Percentiles rank a stretch among this genome's conserved stretches.
These are phyloP conservation scores for Cremastobaeus sp. DNA, from an alignment of 2,888 invertebrate genomes.

Conservation along the genomic window DNA sequence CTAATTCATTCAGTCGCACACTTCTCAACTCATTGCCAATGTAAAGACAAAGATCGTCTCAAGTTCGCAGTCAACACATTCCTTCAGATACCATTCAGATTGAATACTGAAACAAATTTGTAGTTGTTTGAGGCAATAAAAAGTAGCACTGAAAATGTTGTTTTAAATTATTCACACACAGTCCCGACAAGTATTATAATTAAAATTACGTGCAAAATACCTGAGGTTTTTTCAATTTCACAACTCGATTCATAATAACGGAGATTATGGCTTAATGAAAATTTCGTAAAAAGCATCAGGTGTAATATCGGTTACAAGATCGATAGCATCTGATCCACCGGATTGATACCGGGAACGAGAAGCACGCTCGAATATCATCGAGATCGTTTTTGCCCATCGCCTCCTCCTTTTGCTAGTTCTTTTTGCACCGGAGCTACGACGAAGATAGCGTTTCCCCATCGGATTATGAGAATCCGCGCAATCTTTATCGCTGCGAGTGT, in stretches of 20 bases:
- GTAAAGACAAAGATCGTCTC: too few relatives aligned
- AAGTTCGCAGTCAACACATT: too few relatives aligned
- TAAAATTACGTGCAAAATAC: conserved; percentile 10
- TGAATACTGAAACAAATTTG: too few relatives aligned
- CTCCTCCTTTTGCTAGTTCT: conserved; percentile 6
- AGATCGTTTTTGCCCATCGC: conserved; percentile 28
- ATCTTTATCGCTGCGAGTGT: conserved; percentile 42
- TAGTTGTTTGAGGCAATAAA: background rate
- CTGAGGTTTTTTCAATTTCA: conserved; percentile 10
- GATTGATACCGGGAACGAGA: conserved; percentile 52
- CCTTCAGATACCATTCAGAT: too few relatives aligned
- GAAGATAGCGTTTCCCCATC: conserved; percentile 34
- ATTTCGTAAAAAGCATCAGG: conserved; percentile 48
- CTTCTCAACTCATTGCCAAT: too few relatives aligned
- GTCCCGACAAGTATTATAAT: conserved; percentile 12
- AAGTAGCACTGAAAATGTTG: too few relatives aligned
- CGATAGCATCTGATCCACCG: conserved; percentile 52
- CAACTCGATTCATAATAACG: conserved; percentile 18
- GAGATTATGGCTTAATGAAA: conserved; percentile 50
- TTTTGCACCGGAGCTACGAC: conserved; percentile 13
- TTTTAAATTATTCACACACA: background rate
- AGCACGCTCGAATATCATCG: conserved; percentile 48
- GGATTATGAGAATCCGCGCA: conserved; percentile 54
- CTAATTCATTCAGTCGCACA: too few relatives aligned
- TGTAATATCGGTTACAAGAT: conserved; percentile 57